Conservation (phyloP, 2,113 vertebrate genomes). For the Macrotis lagotis region DNA sequence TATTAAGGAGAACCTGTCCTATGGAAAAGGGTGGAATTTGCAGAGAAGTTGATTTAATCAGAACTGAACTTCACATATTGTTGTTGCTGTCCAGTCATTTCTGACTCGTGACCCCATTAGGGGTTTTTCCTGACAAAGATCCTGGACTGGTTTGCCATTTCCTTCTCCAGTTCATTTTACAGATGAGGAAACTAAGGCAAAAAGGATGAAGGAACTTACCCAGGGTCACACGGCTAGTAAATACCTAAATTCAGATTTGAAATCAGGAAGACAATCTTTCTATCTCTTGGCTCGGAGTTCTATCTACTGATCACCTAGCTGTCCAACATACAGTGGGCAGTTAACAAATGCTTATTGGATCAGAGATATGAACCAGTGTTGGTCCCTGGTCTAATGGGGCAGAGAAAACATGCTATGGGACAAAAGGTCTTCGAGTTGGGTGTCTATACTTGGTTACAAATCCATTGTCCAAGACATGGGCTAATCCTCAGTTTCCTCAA, state of each 20-base stretch:
- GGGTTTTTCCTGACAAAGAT: neutral
- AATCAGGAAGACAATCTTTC: neutral
- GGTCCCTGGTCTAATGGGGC: neutral
- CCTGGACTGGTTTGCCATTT: neutral
- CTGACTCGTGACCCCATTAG: neutral
- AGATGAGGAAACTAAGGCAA: neutral
- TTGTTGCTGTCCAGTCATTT: neutral
- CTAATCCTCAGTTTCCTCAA: neutral
- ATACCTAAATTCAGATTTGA: neutral
- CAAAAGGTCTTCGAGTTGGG: neutral
- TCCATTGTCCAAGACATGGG: neutral
- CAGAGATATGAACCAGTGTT: neutral
- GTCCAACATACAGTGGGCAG: neutral
- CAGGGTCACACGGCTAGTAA: neutral
- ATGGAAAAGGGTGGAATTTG: neutral
- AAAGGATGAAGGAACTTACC: neutral
- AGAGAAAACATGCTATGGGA: neutral
- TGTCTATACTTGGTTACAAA: neutral
- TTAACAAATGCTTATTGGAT: neutral
- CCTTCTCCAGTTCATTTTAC: neutral
- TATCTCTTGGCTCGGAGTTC: neutral
- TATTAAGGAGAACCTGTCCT: neutral
- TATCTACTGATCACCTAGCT: neutral
- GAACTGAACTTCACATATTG: neutral
- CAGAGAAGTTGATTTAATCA: neutral